Evolutionary conservation across 2,888 invertebrate species (phyloP).

Genomic region (Stratiomys singularior): DNA sequence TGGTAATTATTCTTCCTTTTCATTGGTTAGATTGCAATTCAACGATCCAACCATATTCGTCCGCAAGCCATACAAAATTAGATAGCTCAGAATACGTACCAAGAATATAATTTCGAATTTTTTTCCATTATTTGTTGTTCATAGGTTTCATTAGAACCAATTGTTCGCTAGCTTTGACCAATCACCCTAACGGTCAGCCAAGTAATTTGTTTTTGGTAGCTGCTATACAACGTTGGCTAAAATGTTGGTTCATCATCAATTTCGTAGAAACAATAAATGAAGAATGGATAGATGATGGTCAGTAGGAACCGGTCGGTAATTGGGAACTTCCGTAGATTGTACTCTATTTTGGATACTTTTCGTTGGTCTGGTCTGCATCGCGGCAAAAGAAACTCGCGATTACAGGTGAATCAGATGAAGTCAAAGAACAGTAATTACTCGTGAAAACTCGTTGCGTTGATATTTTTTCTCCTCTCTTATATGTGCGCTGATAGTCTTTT

Average conservation of each 20-base stretch:
- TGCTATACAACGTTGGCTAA: neutral
- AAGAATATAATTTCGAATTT: too few species aligned
- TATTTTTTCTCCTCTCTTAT: neutral
- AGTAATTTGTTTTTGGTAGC: neutral
- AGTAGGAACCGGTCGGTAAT: constrained; percentile 18
- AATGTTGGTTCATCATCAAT: constrained; percentile 31
- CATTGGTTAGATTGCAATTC: too few species aligned
- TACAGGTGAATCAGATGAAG: neutral
- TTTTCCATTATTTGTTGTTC: neutral
- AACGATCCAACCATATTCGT: too few species aligned
- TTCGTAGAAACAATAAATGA: constrained; percentile 19
- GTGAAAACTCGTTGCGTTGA: neutral
- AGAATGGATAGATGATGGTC: neutral
- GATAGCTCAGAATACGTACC: too few species aligned
- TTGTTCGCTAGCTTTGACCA: constrained; percentile 17
- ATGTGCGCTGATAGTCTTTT: neutral
- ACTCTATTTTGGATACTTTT: constrained; percentile 19
- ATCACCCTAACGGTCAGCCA: constrained; percentile 25
- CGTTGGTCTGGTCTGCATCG: neutral
- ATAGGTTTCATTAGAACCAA: neutral
- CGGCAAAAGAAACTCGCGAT: neutral
- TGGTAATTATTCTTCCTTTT: too few species aligned
- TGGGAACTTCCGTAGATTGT: constrained; percentile 30
- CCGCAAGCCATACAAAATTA: too few species aligned
- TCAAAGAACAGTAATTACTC: neutral